These are phyloP conservation scores for Cladopsammia gracilis DNA, from an alignment of 64 coral and sea anemone genomes.

Conservation along the genomic window DNA sequence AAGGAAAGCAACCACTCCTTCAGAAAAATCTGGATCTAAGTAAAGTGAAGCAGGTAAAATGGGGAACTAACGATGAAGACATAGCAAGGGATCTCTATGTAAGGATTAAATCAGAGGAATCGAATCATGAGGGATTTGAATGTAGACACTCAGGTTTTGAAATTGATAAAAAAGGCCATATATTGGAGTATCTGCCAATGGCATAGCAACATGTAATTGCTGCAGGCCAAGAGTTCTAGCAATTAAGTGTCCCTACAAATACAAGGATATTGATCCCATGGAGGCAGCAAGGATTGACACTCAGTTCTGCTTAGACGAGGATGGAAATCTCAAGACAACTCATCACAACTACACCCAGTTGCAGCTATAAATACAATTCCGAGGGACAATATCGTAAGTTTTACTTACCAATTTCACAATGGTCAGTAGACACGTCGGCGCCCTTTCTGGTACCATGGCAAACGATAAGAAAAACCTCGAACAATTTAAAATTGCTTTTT, in stretches of 20 bases:
- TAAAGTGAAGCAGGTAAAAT: constrained; percentile 11
- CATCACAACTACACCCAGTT: constrained; percentile 68
- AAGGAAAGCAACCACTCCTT: not conserved
- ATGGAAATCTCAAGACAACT: constrained; percentile 44
- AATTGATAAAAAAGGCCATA: constrained; percentile 26
- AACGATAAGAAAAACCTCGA: no score
- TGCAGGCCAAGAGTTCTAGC: constrained; percentile 43
- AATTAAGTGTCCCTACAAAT: constrained; percentile 56
- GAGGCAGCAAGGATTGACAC: constrained; percentile 35
- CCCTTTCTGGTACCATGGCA: no score
- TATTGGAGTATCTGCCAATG: constrained; percentile 50
- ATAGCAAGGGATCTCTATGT: constrained; percentile 40
- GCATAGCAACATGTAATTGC: constrained; percentile 54
- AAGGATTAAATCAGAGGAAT: not conserved
- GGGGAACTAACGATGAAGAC: constrained; percentile 61
- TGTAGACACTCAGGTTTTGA: constrained; percentile 53
- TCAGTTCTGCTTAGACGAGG: constrained; percentile 35
- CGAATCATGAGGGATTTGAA: not conserved
- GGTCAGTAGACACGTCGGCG: no score
- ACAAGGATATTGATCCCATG: constrained; percentile 13
- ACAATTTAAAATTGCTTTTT: no score
- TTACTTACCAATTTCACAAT: no score
- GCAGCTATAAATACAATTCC: constrained; percentile 37
- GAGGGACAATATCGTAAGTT: no score
- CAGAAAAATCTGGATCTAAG: constrained; percentile 42